phyloP scores from a whole-genome alignment of 2,888 invertebrate species.

The Atrina japonica region DNA sequence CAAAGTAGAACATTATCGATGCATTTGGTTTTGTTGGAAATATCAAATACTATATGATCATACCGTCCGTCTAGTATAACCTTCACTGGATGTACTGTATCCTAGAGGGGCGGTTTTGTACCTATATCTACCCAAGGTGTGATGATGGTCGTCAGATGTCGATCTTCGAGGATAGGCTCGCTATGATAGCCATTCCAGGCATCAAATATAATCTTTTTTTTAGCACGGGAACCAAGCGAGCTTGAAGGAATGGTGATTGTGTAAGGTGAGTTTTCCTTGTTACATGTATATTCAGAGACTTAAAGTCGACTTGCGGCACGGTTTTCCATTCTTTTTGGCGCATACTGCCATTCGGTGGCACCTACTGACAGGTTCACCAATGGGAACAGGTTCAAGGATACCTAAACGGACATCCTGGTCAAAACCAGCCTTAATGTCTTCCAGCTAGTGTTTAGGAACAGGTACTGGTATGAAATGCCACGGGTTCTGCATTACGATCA shows the following conservation, averaged over 20 bases:
- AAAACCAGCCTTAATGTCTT: constrained; percentile 58
- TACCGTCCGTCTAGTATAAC: constrained; percentile 52
- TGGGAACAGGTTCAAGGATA: constrained; percentile 55
- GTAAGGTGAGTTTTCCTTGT: constrained; percentile 58
- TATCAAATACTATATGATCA: constrained; percentile 59
- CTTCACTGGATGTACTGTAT: constrained; percentile 59
- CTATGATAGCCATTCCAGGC: constrained; percentile 56
- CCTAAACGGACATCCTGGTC: constrained; percentile 59
- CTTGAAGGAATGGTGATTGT: constrained; percentile 56
- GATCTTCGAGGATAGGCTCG: constrained; percentile 50
- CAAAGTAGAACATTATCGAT: constrained; percentile 54
- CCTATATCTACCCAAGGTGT: constrained; percentile 56
- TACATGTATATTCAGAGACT: constrained; percentile 56
- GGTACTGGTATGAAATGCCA: constrained; percentile 65
- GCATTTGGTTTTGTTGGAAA: constrained; percentile 59
- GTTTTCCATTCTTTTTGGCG: constrained; percentile 56
- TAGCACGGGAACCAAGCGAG: constrained; percentile 53
- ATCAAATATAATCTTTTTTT: constrained; percentile 52
- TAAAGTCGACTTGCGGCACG: constrained; percentile 61
- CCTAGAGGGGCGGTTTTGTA: constrained; percentile 56
- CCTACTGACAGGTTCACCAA: constrained; percentile 62
- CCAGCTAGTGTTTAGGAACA: constrained; percentile 65
- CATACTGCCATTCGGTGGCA: constrained; percentile 58
- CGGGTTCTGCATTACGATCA: constrained; percentile 55
- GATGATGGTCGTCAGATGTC: constrained; percentile 55